Percentiles rank a stretch among this genome's conserved stretches.
Conservation (phyloP, 1,140 invertebrate species). For the Pararge aegeria region DNA sequence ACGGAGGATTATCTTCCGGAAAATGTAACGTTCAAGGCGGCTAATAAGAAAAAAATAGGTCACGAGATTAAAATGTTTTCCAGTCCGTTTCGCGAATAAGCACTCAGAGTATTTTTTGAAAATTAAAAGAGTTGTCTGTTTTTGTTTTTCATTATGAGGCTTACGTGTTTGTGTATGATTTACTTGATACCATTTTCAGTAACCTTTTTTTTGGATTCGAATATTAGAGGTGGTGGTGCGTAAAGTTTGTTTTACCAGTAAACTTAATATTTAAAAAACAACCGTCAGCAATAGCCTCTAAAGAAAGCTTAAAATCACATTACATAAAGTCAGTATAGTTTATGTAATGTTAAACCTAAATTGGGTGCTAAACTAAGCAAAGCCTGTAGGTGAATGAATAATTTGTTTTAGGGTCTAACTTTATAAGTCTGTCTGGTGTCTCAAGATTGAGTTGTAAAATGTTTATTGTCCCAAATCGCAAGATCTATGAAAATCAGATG, state of each 20-base stretch:
- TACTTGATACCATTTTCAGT: no score
- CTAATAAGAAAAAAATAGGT: slow-evolving; percentile 12
- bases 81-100: slow-evolving; percentile 6
- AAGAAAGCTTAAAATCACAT: no score
- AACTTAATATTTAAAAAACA: no score
- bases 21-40: slow-evolving; percentile 18
- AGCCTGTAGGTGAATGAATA: slow-evolving; percentile 5
- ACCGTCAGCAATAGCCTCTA: no score
- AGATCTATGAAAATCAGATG: not conserved
- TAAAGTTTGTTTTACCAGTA: no score
- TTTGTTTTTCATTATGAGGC: no score
- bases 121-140: not conserved
- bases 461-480: slow-evolving; percentile 9
- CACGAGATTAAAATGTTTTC: slow-evolving; percentile 9
- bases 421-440: not conserved
- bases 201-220: no score
- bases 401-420: slow-evolving; percentile 5
- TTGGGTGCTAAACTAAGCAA: not conserved
- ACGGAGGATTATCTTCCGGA: slow-evolving; percentile 14
- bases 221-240: no score
- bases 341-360: not conserved
- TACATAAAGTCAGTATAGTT: no score
- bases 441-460: slow-evolving; percentile 11
- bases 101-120: not conserved
- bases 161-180: no score